phyloP scores from a whole-genome alignment of 2,888 invertebrate genomes.

The Axea sp. region DNA sequence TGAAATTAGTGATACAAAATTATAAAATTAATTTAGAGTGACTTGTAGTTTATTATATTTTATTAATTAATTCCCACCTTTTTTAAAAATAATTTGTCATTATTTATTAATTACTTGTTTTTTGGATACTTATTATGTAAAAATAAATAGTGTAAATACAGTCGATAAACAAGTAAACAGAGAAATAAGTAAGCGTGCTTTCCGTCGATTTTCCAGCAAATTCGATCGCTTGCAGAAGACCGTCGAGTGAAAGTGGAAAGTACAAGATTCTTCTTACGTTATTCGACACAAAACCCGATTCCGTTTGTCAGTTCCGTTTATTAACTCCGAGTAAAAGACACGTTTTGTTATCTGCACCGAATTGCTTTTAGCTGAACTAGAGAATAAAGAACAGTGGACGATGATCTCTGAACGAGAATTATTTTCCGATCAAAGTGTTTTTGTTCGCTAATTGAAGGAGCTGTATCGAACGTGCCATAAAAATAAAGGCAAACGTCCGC shows the following conservation, averaged over 20 bases:
- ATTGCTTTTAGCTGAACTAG: slow-evolving; percentile 19
- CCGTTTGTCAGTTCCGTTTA: slow-evolving; percentile 26
- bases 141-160: not conserved
- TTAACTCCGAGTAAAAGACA: slow-evolving; percentile 13
- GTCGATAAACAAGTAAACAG: not conserved
- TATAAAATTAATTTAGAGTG: too few relatives aligned
- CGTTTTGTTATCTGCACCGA: slow-evolving; percentile 20
- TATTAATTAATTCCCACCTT: too few relatives aligned
- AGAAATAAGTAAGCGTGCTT: slow-evolving; percentile 1
- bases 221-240: slow-evolving; percentile 26
- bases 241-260: slow-evolving; percentile 8
- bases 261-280: slow-evolving; percentile 9
- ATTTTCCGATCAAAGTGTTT: slow-evolving; percentile 20
- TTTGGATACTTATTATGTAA: not conserved
- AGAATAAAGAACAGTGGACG: slow-evolving; percentile 4
- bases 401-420: slow-evolving; percentile 14
- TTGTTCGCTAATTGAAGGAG: slow-evolving; percentile 16
- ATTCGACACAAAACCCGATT: not conserved
- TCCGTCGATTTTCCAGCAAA: slow-evolving; percentile 8
- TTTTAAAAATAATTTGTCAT: slow-evolving; percentile 3
- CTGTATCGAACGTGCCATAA: not conserved
- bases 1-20: too few relatives aligned
- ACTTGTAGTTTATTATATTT: too few relatives aligned
- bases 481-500: not conserved
- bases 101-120: too few relatives aligned